A percentile compares a stretch with the other conserved stretches of the same genome.
Evolutionary conservation across 2,888 invertebrate species (phyloP).

Genomic region (Polydrusus cervinus): DNA sequence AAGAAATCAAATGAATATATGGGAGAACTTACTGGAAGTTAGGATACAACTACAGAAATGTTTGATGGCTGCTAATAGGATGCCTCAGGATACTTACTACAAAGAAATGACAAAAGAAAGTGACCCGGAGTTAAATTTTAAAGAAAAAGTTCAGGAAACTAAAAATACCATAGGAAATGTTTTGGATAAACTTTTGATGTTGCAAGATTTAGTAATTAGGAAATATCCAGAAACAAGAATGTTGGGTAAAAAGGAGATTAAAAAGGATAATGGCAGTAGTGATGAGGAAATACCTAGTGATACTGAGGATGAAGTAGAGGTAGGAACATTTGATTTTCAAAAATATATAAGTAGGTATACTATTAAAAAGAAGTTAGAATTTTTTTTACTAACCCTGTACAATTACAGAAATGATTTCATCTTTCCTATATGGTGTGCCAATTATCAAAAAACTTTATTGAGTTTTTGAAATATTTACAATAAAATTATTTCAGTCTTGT

Average conservation of each 20-base stretch:
- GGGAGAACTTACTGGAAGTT: slow-evolving; percentile 90
- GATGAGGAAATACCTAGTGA: slow-evolving; percentile 81
- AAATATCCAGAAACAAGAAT: slow-evolving; percentile 82
- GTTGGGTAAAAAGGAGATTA: slow-evolving; percentile 62
- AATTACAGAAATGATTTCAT: too few relatives aligned
- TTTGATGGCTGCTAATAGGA: slow-evolving; percentile 82
- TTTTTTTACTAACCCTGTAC: too few relatives aligned
- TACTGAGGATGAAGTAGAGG: slow-evolving; percentile 71
- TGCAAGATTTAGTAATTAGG: slow-evolving; percentile 77
- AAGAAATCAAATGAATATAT: slow-evolving; percentile 82
- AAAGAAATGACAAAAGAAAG: slow-evolving; percentile 67
- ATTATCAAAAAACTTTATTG: too few relatives aligned
- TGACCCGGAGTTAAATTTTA: slow-evolving; percentile 71
- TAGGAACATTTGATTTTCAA: too few relatives aligned
- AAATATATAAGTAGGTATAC: too few relatives aligned
- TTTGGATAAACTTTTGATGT: slow-evolving; percentile 77
- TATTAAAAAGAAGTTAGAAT: too few relatives aligned
- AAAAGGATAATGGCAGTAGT: slow-evolving; percentile 64
- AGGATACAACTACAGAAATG: slow-evolving; percentile 92
- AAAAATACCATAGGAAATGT: slow-evolving; percentile 75
- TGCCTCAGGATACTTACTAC: slow-evolving; percentile 80
- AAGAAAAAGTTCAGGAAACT: slow-evolving; percentile 72
- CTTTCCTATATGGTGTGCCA: too few relatives aligned
- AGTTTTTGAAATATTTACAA: too few relatives aligned
- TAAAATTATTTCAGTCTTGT: too few relatives aligned